Conservation (phyloP, 2,113 vertebrate genomes). For the Vireo altiloquus region DNA sequence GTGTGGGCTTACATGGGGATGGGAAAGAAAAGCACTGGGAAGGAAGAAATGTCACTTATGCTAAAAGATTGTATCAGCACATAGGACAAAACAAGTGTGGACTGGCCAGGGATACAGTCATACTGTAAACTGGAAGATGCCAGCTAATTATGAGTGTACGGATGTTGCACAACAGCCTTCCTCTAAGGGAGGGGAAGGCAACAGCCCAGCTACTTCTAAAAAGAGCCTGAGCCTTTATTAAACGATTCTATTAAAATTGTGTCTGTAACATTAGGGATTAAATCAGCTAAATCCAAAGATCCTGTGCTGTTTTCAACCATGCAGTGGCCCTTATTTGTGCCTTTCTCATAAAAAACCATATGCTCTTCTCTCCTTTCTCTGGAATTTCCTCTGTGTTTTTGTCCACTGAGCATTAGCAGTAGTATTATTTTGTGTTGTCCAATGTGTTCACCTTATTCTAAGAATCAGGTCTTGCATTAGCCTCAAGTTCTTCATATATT, state of each 20-base stretch:
- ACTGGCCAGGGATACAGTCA: background rate
- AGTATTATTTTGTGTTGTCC: background rate
- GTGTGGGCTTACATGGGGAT: background rate
- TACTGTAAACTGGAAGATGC: background rate
- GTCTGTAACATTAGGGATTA: background rate
- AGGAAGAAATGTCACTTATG: background rate
- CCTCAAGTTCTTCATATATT: background rate
- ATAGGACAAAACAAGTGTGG: background rate
- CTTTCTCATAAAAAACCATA: background rate
- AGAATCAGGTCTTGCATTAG: background rate
- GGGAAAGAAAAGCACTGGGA: background rate
- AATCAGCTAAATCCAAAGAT: slow-evolving; percentile 8
- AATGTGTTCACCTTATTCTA: background rate
- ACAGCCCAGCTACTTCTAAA: background rate
- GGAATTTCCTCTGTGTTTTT: background rate
- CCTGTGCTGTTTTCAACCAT: background rate
- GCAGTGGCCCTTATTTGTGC: background rate
- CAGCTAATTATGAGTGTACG: background rate
- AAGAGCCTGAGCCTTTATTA: background rate
- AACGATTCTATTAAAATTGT: background rate
- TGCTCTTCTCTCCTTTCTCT: background rate
- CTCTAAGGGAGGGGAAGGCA: background rate
- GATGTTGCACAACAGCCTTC: background rate
- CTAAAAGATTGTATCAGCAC: background rate
- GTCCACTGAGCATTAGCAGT: background rate